These are phyloP conservation scores for Drosophila koepferae DNA, from an alignment of 2,888 invertebrate genomes.

Conservation along the genomic window DNA sequence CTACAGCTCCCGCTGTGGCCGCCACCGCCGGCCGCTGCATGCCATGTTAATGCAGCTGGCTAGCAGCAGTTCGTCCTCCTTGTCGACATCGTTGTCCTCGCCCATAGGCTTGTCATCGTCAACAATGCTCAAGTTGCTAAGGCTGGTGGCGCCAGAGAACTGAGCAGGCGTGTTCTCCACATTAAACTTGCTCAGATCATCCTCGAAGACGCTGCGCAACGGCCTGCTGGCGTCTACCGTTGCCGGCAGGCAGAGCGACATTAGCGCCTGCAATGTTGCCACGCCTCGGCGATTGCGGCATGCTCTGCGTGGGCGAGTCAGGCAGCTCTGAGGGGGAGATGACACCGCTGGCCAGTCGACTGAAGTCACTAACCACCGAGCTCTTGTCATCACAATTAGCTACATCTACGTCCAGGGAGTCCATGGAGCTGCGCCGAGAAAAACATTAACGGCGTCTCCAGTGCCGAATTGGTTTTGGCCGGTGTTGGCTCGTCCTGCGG, in stretches of 20 bases:
- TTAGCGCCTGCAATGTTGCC: conserved; percentile 33
- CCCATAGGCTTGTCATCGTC: conserved; percentile 86
- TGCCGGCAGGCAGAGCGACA: conserved; percentile 39
- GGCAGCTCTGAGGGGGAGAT: conserved; percentile 97
- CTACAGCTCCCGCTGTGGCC: not conserved
- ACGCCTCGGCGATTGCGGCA: conserved; percentile 88
- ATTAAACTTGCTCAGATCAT: conserved; percentile 91
- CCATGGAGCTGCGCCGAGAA: conserved; percentile 96
- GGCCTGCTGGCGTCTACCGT: conserved; percentile 64
- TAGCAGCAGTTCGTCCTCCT: conserved; percentile 86
- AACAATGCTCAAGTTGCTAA: conserved; percentile 94
- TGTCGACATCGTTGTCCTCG: conserved; percentile 78
- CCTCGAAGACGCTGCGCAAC: conserved; percentile 90
- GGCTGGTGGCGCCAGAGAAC: conserved; percentile 93
- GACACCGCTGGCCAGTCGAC: conserved; percentile 94
- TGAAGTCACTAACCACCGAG: conserved; percentile 94
- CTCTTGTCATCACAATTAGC: conserved; percentile 92
- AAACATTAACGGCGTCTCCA: conserved; percentile 98
- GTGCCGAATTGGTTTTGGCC: conserved; percentile 87
- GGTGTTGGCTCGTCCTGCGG: conserved; percentile 17
- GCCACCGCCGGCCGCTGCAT: conserved; percentile 85
- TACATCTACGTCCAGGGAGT: conserved; percentile 90
- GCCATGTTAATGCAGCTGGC: conserved; percentile 90
- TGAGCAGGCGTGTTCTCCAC: conserved; percentile 95
- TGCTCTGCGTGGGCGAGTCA: conserved; percentile 96